These are phyloP conservation scores for Vulpes vulpes DNA, from an alignment of 2,113 vertebrate genomes.

Conservation along the genomic window DNA sequence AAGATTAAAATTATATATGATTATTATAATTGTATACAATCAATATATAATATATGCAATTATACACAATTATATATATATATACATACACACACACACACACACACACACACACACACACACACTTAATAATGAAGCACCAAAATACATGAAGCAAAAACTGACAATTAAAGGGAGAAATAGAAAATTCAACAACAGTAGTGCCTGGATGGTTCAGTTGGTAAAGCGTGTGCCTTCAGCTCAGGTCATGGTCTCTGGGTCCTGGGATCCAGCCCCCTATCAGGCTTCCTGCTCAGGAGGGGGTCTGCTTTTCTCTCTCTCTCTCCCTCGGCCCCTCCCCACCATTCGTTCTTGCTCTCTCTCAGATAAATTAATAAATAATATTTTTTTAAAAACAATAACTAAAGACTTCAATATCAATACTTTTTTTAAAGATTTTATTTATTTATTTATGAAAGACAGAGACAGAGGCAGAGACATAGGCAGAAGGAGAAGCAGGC, in stretches of 20 bases:
- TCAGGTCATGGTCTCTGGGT: not conserved
- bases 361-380: not conserved
- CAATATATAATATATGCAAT: not conserved
- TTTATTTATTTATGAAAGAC: too few species aligned
- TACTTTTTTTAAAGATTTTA: too few species aligned
- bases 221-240: not conserved
- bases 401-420: too few species aligned
- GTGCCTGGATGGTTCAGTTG: not conserved
- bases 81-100: not conserved
- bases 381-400: not conserved
- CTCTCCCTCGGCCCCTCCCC: not conserved
- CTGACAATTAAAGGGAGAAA: slow-evolving; percentile 8
- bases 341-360: not conserved
- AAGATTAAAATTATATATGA: slow-evolving; percentile 22
- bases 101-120: not conserved
- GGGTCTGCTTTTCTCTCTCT: not conserved
- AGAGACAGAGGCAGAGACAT: too few species aligned
- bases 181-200: not conserved
- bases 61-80: not conserved
- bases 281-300: not conserved
- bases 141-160: slow-evolving; percentile 44
- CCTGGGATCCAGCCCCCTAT: not conserved
- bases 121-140: not conserved
- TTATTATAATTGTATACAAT: not conserved
- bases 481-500: too few species aligned